These are phyloP conservation scores for Crossaster papposus DNA, from an alignment of 53 echinoderm and acorn worm genomes.

Conservation along the genomic window DNA sequence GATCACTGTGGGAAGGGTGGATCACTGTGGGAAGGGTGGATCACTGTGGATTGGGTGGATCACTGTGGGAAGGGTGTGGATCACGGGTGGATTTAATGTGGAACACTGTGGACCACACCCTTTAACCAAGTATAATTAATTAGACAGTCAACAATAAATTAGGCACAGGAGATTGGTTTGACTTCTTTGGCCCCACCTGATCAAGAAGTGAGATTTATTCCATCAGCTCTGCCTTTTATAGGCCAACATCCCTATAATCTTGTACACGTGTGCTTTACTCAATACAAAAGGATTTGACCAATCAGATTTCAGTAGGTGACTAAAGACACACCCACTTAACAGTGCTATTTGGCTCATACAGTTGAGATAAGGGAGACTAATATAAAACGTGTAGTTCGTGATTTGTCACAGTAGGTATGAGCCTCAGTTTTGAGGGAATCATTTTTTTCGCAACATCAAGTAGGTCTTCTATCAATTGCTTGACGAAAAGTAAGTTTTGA, in stretches of 20 bases:
- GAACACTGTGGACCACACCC: background rate
- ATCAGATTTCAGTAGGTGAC: slow-evolving; percentile 2
- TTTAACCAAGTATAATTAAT: background rate
- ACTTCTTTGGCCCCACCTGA: background rate
- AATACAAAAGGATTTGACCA: background rate
- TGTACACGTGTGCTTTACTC: background rate
- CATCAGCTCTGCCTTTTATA: slow-evolving; percentile 2
- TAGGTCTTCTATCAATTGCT: too few relatives aligned
- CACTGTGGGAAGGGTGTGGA: too few relatives aligned
- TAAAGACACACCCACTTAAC: background rate
- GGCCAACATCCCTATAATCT: slow-evolving; percentile 5
- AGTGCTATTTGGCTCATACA: too few relatives aligned
- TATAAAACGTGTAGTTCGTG: too few relatives aligned
- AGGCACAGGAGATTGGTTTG: background rate
- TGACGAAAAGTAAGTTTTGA: too few relatives aligned
- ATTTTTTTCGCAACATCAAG: too few relatives aligned
- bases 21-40: too few relatives aligned
- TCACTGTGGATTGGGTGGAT: too few relatives aligned
- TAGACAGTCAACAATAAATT: background rate
- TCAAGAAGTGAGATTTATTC: background rate
- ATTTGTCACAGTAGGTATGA: too few relatives aligned
- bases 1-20: too few relatives aligned
- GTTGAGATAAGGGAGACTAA: too few relatives aligned
- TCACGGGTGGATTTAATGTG: background rate
- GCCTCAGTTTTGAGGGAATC: too few relatives aligned